Conservation (phyloP, 2,888 invertebrate genomes). For the Cremastobaeus sp. region DNA sequence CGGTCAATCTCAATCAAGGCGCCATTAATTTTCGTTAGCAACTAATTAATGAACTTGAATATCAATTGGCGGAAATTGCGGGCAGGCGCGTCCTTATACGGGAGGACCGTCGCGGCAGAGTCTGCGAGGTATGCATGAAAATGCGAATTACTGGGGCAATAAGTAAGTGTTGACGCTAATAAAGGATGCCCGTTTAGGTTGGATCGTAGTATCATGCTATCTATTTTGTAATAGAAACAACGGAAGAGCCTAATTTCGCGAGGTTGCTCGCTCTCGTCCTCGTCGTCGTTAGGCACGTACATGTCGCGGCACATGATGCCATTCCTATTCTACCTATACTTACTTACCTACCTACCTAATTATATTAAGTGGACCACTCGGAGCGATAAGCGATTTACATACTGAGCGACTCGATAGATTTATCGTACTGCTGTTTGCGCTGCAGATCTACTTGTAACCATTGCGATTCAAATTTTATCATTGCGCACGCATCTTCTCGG, state of each 20-base stretch:
- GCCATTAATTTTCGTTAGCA: constrained; percentile 21
- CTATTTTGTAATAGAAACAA: constrained; percentile 79
- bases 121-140: constrained; percentile 34
- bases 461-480: constrained; percentile 44
- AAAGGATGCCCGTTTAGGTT: constrained; percentile 59
- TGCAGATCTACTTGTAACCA: constrained; percentile 50
- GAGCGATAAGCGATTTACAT: constrained; percentile 78
- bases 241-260: constrained; percentile 77
- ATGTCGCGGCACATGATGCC: constrained; percentile 66
- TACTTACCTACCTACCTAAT: constrained; percentile 73
- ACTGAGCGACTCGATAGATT: constrained; percentile 73
- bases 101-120: constrained; percentile 8
- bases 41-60: constrained; percentile 44
- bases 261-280: constrained; percentile 65
- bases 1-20: constrained; percentile 21
- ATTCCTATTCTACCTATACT: constrained; percentile 71
- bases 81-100: constrained; percentile 9
- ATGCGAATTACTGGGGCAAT: constrained; percentile 41
- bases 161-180: constrained; percentile 58
- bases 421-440: constrained; percentile 66
- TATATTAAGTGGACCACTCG: constrained; percentile 76
- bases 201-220: constrained; percentile 75
- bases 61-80: constrained; percentile 39
- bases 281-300: constrained; percentile 73
- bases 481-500: constrained; percentile 33